Percentiles rank a stretch among this genome's conserved stretches.
phyloP scores from a whole-genome alignment of 2,888 invertebrate species.

The Mesorhabditis sp. region DNA sequence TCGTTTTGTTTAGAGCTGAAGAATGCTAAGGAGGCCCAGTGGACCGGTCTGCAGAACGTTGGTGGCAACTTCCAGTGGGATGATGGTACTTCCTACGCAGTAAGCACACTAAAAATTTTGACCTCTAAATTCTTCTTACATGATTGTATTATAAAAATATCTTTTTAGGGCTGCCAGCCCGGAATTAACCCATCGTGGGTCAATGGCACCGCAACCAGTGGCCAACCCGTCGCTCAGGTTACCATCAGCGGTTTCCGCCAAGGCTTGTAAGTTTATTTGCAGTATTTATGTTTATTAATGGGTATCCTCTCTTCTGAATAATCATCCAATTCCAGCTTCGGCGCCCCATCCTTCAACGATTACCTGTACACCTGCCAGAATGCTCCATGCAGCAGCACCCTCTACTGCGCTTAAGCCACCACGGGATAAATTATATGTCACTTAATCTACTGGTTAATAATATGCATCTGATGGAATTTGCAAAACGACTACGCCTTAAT shows the following conservation, averaged over 20 bases:
- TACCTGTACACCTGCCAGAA: slow-evolving; percentile 4
- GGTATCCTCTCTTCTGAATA: not conserved
- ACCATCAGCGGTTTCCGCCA: not conserved
- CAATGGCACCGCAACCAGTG: not conserved
- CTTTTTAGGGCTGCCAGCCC: not conserved
- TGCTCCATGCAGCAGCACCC: slow-evolving; percentile 1
- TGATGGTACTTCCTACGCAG: not conserved
- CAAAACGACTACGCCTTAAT: too few relatives aligned
- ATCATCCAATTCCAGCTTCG: not conserved
- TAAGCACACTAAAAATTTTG: not conserved
- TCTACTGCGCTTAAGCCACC: not conserved
- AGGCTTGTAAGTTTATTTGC: not conserved
- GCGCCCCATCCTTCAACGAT: not conserved
- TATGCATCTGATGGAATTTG: too few relatives aligned
- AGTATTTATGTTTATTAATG: not conserved
- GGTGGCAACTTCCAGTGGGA: not conserved
- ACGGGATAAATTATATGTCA: too few relatives aligned
- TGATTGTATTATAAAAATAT: not conserved
- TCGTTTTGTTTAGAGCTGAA: not conserved
- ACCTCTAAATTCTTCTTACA: not conserved
- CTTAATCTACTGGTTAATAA: too few relatives aligned
- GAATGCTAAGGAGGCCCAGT: not conserved
- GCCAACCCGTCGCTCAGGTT: not conserved
- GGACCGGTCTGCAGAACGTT: not conserved
- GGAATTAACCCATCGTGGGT: not conserved